Evolutionary conservation across 2,113 vertebrate genomes (phyloP).

Genomic region (Seriola quinqueradiata): DNA sequence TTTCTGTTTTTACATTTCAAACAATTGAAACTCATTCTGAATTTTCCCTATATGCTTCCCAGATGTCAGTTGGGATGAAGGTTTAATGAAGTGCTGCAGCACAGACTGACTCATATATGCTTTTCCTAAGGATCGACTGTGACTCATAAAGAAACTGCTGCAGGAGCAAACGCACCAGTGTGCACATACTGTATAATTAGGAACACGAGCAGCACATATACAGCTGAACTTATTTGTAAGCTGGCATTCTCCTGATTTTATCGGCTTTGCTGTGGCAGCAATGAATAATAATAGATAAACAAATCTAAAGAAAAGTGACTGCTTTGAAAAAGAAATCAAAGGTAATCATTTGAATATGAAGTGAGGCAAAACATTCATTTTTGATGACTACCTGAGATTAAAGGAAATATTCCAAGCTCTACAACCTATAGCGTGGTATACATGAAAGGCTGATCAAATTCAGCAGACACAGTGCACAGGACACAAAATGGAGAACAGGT

Average conservation of each 20-base stretch:
- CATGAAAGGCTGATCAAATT: conserved; percentile 49
- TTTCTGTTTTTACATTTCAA: conserved; percentile 24
- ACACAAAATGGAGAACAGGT: conserved; percentile 48
- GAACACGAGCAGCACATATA: conserved; percentile 5
- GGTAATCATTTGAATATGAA: conserved; percentile 32
- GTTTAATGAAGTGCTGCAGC: conserved; percentile 60
- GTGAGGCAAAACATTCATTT: conserved; percentile 31
- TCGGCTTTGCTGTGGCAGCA: conserved; percentile 13
- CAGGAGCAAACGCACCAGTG: conserved; percentile 20
- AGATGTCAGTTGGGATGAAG: conserved; percentile 33
- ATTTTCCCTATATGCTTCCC: conserved; percentile 7
- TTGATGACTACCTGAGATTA: conserved; percentile 56
- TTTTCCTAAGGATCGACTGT: conserved; percentile 45
- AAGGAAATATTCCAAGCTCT: conserved; percentile 13
- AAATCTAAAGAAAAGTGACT: conserved; percentile 32
- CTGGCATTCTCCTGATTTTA: conserved; percentile 1
- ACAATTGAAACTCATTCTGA: conserved; percentile 9
- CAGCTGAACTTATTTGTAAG: conserved; percentile 23
- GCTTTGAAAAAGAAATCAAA: conserved; percentile 54
- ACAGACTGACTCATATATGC: conserved; percentile 49
- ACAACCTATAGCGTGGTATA: background rate
- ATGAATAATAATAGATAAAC: conserved; percentile 45
- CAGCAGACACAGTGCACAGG: conserved; percentile 10
- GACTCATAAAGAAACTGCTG: conserved; percentile 65
- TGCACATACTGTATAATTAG: background rate